Percentiles rank a stretch among this genome's conserved stretches.
phyloP scores from a whole-genome alignment of 2,113 vertebrate genomes.

The Varanus komodoensis region DNA sequence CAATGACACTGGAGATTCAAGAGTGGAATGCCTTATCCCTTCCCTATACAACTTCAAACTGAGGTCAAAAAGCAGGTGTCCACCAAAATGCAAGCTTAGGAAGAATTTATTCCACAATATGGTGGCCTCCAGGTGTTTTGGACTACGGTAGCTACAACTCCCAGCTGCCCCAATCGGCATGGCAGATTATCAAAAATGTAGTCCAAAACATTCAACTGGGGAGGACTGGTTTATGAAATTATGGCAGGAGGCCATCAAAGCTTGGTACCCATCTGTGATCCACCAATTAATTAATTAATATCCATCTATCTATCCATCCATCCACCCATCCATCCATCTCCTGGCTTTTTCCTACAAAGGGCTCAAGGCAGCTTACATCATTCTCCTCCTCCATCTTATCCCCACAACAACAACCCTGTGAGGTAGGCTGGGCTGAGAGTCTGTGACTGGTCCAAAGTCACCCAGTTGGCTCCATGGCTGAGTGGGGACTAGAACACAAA shows the following conservation, averaged over 20 bases:
- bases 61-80: not conserved
- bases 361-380: too few species aligned
- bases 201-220: not conserved
- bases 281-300: too few species aligned
- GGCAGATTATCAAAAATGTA: not conserved
- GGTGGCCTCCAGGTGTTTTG: not conserved
- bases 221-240: not conserved
- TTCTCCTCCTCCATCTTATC: too few species aligned
- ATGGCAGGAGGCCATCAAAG: not conserved
- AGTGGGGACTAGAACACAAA: too few species aligned
- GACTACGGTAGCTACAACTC: not conserved
- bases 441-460: too few species aligned
- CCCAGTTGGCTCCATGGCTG: too few species aligned
- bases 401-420: too few species aligned
- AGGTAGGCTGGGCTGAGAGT: too few species aligned
- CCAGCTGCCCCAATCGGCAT: not conserved
- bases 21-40: not conserved
- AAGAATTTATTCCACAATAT: not conserved
- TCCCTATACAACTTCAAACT: not conserved
- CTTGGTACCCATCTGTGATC: not conserved
- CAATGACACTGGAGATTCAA: too few species aligned
- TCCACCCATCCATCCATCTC: too few species aligned
- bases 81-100: not conserved
- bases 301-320: too few species aligned
- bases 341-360: too few species aligned